These are phyloP conservation scores for Fragum sueziense DNA, from an alignment of 2,888 invertebrate species.

Conservation along the genomic window DNA sequence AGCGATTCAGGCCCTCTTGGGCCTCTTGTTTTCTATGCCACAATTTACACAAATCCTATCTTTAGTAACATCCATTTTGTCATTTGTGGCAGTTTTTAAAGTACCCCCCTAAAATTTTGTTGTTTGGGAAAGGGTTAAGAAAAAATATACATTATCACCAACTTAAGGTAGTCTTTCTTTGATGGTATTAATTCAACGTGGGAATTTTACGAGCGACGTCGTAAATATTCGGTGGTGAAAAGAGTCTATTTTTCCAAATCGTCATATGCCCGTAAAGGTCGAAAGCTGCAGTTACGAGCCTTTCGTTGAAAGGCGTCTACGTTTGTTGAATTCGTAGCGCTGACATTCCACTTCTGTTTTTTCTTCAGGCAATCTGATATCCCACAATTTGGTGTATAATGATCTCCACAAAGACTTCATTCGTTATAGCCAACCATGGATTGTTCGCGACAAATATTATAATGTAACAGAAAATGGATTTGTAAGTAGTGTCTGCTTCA, in stretches of 20 bases:
- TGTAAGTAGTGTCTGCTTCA: no score
- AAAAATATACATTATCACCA: not conserved
- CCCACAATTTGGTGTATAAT: constrained; percentile 59
- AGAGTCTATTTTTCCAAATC: no score
- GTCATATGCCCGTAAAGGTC: not conserved
- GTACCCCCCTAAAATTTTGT: no score
- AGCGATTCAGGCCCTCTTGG: no score
- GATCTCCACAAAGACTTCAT: not conserved
- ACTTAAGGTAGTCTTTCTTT: not conserved
- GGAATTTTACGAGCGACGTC: no score
- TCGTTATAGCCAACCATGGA: not conserved
- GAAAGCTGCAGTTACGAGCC: no score
- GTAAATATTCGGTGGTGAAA: no score
- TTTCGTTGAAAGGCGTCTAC: not conserved
- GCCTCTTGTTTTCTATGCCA: no score
- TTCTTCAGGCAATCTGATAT: constrained; percentile 64
- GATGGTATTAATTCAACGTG: not conserved
- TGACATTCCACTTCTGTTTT: not conserved
- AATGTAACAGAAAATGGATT: constrained; percentile 30
- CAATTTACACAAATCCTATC: no score
- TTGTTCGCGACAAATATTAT: constrained; percentile 16
- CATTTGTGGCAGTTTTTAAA: no score
- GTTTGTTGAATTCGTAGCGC: not conserved
- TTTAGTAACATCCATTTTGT: no score
- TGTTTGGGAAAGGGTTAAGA: no score